A percentile compares a stretch with the other conserved stretches of the same genome.
phyloP scores from a whole-genome alignment of 2,797 vertebrate species.

The Lepus oiostolus region DNA sequence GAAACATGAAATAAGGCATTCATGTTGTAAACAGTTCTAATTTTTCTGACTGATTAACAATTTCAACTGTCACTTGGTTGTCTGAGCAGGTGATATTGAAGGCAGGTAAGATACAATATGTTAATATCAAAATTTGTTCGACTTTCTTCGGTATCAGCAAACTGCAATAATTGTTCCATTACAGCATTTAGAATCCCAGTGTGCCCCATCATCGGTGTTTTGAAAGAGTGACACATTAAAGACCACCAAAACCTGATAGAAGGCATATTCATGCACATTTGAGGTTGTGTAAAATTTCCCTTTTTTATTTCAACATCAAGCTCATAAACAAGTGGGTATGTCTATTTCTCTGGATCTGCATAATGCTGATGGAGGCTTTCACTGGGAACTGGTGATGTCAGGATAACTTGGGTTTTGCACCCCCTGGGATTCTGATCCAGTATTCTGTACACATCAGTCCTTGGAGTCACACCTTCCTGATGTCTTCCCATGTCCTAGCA shows the following conservation, averaged over 20 bases:
- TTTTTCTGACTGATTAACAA: slow-evolving; percentile 40
- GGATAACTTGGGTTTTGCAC: not conserved
- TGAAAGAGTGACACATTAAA: not conserved
- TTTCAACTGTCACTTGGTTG: slow-evolving; percentile 46
- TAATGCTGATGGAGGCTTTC: not conserved
- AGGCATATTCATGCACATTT: not conserved
- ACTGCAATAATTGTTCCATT: slow-evolving; percentile 21
- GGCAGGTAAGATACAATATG: slow-evolving; percentile 48
- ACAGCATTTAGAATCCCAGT: not conserved
- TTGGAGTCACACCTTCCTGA: not conserved
- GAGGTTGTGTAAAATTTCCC: not conserved
- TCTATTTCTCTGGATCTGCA: not conserved
- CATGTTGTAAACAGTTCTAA: slow-evolving; percentile 10
- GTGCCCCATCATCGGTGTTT: not conserved
- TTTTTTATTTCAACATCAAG: slow-evolving; percentile 11
- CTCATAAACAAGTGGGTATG: not conserved
- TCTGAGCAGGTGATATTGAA: not conserved
- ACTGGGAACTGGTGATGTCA: not conserved
- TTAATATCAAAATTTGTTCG: slow-evolving; percentile 46
- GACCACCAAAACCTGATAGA: not conserved
- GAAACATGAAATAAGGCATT: not conserved
- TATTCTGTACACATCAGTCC: not conserved
- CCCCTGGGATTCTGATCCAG: not conserved
- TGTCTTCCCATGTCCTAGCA: not conserved
- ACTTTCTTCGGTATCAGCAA: not conserved